Percentiles rank a stretch among this genome's conserved stretches.
Conservation (phyloP, 2,888 invertebrate species). For the Eilema depressum region DNA sequence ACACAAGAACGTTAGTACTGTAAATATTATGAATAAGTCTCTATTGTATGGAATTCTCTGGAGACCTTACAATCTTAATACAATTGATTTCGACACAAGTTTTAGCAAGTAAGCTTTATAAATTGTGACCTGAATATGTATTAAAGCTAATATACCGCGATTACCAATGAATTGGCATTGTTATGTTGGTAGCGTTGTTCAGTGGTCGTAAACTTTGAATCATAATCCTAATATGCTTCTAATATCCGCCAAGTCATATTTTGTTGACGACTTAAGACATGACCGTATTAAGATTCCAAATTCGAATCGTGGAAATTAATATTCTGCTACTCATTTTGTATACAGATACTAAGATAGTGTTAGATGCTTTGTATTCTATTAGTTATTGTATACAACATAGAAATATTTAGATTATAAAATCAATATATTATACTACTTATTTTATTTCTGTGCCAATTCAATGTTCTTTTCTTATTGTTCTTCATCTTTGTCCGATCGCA, state of each 20-base stretch:
- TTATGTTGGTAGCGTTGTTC: constrained; percentile 3
- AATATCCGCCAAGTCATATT: constrained; percentile 17
- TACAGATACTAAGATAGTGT: no score
- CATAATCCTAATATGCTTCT: constrained; percentile 23
- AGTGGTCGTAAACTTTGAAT: constrained; percentile 18
- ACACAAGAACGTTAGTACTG: background rate
- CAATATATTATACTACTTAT: background rate
- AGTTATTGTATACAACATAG: no score
- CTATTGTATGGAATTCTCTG: background rate
- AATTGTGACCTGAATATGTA: constrained; percentile 16
- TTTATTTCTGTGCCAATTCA: background rate
- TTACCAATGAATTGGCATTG: constrained; percentile 1
- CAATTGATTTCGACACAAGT: constrained; percentile 10
- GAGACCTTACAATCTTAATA: constrained; percentile 1
- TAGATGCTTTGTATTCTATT: no score
- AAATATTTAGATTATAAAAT: background rate
- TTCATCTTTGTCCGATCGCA: no score
- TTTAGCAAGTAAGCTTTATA: background rate
- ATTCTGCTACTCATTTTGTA: background rate
- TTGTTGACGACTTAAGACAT: background rate
- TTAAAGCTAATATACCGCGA: constrained; percentile 1
- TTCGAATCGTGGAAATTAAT: background rate
- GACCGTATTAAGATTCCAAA: background rate
- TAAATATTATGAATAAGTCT: background rate
- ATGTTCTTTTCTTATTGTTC: background rate